Conservation (phyloP, 2,113 vertebrate species). For the Centropus unirufus region DNA sequence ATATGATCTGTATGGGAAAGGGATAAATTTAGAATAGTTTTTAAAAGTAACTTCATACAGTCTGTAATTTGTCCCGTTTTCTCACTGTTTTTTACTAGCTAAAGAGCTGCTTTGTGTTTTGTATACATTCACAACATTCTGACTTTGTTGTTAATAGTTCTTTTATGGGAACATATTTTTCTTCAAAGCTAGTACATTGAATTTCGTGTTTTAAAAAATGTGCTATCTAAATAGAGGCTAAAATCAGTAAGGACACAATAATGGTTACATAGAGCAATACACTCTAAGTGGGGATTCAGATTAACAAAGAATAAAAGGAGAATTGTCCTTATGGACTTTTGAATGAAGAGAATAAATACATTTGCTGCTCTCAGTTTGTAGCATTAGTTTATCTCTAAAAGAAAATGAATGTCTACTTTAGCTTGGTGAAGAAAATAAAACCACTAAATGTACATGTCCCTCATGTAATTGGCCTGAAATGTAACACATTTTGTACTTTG, state of each 20-base stretch:
- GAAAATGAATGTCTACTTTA: background rate
- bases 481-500: background rate
- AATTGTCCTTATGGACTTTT: background rate
- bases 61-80: background rate
- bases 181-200: background rate
- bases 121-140: background rate
- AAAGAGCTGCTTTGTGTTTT: background rate
- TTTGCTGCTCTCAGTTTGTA: background rate
- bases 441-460: background rate
- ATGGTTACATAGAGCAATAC: background rate
- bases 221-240: background rate
- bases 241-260: background rate
- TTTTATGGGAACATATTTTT: background rate
- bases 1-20: constrained; percentile 82
- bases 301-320: background rate
- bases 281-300: background rate
- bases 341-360: background rate
- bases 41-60: background rate
- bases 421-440: background rate
- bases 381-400: background rate
- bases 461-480: background rate
- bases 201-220: background rate
- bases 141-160: background rate
- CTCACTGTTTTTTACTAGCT: background rate
- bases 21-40: constrained; percentile 57